Conservation (phyloP, 2,113 vertebrate genomes). For the Casuarius casuarius region DNA sequence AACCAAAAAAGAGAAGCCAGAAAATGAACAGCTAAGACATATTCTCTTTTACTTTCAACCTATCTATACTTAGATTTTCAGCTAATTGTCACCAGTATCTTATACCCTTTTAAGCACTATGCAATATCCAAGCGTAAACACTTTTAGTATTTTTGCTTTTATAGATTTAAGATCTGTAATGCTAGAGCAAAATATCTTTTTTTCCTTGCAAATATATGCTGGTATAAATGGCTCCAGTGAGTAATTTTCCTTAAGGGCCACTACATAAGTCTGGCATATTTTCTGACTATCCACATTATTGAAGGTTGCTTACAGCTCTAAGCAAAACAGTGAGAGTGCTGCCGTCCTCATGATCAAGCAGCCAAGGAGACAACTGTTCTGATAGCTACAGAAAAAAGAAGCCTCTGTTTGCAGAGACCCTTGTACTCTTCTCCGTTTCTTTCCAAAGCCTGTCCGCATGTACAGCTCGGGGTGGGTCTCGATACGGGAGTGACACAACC, state of each 20-base stretch:
- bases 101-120: not conserved
- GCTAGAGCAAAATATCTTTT: not conserved
- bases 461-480: not conserved
- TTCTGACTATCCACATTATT: conserved; percentile 59
- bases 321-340: conserved; percentile 46
- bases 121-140: not conserved
- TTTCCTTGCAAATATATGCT: not conserved
- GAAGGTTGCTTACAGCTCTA: conserved; percentile 74
- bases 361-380: conserved; percentile 35
- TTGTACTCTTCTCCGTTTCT: not conserved
- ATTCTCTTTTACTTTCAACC: not conserved
- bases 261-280: conserved; percentile 61
- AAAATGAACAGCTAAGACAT: not conserved
- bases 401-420: conserved; percentile 9
- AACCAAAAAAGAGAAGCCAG: not conserved
- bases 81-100: not conserved
- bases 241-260: conserved; percentile 61
- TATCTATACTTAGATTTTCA: not conserved
- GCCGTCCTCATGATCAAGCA: conserved; percentile 50
- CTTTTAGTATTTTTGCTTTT: not conserved
- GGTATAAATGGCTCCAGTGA: conserved; percentile 56
- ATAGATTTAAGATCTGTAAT: not conserved
- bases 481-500: not conserved
- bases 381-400: conserved; percentile 6
- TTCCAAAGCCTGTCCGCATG: not conserved